phyloP scores from a whole-genome alignment of 2,888 invertebrate species.

The Meloe dianella region DNA sequence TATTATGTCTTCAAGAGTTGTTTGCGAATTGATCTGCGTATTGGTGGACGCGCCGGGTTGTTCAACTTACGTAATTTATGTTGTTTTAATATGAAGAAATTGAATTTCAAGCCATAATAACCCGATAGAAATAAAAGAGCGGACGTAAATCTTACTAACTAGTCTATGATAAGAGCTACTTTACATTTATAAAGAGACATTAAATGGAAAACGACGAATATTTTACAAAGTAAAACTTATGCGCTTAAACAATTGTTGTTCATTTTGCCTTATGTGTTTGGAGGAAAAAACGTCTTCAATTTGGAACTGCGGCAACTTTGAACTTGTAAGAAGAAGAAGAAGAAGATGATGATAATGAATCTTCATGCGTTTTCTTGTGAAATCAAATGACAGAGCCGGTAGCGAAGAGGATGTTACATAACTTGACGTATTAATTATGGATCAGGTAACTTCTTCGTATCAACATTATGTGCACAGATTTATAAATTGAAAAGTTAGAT shows the following conservation, averaged over 20 bases:
- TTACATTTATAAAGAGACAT: conserved; percentile 54
- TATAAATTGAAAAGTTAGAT: background rate
- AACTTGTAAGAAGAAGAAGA: too few relatives aligned
- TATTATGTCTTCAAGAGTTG: too few relatives aligned
- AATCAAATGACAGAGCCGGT: too few relatives aligned
- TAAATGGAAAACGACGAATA: conserved; percentile 48
- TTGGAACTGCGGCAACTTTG: too few relatives aligned
- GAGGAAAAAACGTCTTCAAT: too few relatives aligned
- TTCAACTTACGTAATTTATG: background rate
- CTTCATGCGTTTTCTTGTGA: too few relatives aligned
- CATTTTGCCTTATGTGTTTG: too few relatives aligned
- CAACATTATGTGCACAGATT: background rate
- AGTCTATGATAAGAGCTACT: conserved; percentile 55
- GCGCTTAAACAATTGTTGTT: conserved; percentile 50
- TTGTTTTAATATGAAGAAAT: background rate
- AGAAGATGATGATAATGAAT: too few relatives aligned
- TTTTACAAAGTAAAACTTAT: conserved; percentile 51
- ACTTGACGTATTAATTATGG: background rate
- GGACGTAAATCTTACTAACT: conserved; percentile 58
- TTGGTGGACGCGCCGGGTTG: background rate
- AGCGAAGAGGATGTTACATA: background rate
- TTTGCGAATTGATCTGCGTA: too few relatives aligned
- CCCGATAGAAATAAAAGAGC: conserved; percentile 49
- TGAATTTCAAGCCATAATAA: conserved; percentile 26
- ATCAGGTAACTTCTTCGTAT: background rate